These are phyloP conservation scores for Anthopleura xanthogrammica DNA, from an alignment of 92 coral and sea anemone species.

Conservation along the genomic window DNA sequence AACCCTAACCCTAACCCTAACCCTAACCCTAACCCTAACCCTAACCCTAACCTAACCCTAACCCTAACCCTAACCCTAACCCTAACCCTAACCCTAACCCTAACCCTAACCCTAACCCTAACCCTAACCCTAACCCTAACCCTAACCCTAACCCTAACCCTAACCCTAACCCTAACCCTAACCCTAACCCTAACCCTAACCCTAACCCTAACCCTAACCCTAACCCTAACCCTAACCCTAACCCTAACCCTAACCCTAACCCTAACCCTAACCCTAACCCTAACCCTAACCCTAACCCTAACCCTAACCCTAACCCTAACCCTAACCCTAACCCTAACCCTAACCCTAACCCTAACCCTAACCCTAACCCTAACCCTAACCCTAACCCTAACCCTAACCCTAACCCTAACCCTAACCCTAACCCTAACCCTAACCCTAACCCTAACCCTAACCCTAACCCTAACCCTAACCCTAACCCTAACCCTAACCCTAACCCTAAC, in stretches of 20 bases:
- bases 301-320: slow-evolving; percentile 26
- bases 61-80: slow-evolving; percentile 16
- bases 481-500: slow-evolving; percentile 39
- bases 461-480: slow-evolving; percentile 30
- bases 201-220: slow-evolving; percentile 36
- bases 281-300: slow-evolving; percentile 48
- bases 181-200: slow-evolving; percentile 35
- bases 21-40: too few relatives aligned
- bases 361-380: slow-evolving; percentile 44
- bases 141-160: slow-evolving; percentile 22
- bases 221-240: slow-evolving; percentile 42
- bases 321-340: slow-evolving; percentile 18
- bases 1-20: too few relatives aligned
- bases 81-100: slow-evolving; percentile 46
- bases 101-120: slow-evolving; percentile 46
- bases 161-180: slow-evolving; percentile 21
- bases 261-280: slow-evolving; percentile 47
- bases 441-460: slow-evolving; percentile 41
- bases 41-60: too few relatives aligned
- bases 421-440: slow-evolving; percentile 53
- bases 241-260: slow-evolving; percentile 36
- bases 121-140: slow-evolving; percentile 32
- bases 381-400: slow-evolving; percentile 40
- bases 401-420: slow-evolving; percentile 51
- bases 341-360: slow-evolving; percentile 27